phyloP scores from a whole-genome alignment of 2,113 vertebrate genomes.

The Spilogale gracilis region DNA sequence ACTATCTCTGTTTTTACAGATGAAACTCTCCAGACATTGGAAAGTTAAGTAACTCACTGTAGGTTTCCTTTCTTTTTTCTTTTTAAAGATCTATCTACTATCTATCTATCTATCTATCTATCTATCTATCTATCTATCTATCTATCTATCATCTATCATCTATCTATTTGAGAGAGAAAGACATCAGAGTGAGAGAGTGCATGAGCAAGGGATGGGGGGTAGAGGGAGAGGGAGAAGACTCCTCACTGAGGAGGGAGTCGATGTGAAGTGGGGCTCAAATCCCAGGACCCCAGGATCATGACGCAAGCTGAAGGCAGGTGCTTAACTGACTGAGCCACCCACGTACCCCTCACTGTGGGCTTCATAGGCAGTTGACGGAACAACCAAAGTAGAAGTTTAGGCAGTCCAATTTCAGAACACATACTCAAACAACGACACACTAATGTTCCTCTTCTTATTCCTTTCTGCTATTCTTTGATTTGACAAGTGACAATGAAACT shows the following conservation, averaged over 20 bases:
- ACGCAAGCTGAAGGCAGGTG: background rate
- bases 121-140: background rate
- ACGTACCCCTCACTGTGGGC: background rate
- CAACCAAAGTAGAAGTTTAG: background rate
- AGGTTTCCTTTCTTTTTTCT: background rate
- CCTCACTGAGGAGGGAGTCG: background rate
- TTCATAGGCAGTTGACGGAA: background rate
- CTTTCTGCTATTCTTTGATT: background rate
- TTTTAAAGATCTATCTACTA: too few species aligned
- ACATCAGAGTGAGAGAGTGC: background rate
- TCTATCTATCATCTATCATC: too few species aligned
- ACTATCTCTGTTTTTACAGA: background rate
- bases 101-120: too few species aligned
- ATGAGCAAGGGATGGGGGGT: rapidly evolving
- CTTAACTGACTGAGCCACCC: background rate
- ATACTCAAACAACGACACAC: background rate
- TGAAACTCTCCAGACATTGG: background rate
- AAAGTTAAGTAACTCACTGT: background rate
- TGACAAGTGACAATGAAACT: background rate
- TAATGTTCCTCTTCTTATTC: background rate
- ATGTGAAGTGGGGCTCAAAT: too few species aligned
- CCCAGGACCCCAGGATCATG: background rate
- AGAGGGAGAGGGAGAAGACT: too few species aligned
- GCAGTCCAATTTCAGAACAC: background rate
- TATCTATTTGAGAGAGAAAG: background rate